phyloP scores from a whole-genome alignment of 2,113 vertebrate genomes.

The Micromys minutus region DNA sequence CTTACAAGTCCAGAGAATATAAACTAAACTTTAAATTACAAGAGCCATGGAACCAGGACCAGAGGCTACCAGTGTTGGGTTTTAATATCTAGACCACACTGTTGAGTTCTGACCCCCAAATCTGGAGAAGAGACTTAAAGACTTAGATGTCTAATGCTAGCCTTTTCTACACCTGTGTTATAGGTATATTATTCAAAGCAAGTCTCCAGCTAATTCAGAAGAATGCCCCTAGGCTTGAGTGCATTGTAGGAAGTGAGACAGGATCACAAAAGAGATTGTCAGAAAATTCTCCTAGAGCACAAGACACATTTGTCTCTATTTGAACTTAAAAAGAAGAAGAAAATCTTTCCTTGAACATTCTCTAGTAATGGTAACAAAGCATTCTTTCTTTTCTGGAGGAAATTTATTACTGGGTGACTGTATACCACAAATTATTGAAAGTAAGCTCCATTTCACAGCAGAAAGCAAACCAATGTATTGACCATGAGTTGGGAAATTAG shows the following conservation, averaged over 20 bases:
- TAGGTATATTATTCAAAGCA: background rate
- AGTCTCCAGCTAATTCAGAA: background rate
- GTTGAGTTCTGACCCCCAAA: background rate
- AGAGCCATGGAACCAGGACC: background rate
- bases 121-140: background rate
- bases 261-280: background rate
- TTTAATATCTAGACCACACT: background rate
- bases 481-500: background rate
- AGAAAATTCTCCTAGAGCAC: background rate
- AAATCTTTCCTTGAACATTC: background rate
- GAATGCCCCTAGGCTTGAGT: background rate
- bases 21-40: background rate
- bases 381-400: background rate
- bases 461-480: background rate
- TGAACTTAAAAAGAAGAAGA: background rate
- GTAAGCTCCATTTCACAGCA: background rate
- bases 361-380: background rate
- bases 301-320: background rate
- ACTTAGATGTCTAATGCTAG: background rate
- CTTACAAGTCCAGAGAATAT: background rate
- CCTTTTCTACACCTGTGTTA: background rate
- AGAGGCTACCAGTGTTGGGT: background rate
- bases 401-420: constrained; percentile 12
- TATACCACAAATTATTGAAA: background rate
- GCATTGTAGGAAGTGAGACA: background rate